phyloP scores from a whole-genome alignment of 2,888 invertebrate species.

The Quadroppia sp. region DNA sequence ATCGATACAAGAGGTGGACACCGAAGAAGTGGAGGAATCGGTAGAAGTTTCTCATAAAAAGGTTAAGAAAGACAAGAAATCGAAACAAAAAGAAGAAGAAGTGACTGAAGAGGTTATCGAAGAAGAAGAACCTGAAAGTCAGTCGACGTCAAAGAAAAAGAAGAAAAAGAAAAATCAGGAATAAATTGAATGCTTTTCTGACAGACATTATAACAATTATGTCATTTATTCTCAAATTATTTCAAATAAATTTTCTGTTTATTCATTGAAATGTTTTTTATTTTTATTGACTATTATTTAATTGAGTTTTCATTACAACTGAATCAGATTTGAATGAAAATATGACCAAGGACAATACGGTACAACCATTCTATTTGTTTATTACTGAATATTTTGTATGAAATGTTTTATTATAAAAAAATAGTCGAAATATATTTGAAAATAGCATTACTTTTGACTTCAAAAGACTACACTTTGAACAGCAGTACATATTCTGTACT shows the following conservation, averaged over 20 bases:
- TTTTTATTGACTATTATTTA: too few species aligned
- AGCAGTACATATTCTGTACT: too few species aligned
- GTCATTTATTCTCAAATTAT: not conserved
- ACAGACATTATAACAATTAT: not conserved
- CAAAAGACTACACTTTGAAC: too few species aligned
- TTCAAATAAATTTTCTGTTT: not conserved
- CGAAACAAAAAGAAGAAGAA: slow-evolving; percentile 44
- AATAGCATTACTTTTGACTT: too few species aligned
- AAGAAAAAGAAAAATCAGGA: not conserved
- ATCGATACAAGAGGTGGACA: not conserved
- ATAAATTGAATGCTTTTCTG: not conserved
- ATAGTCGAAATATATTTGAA: too few species aligned
- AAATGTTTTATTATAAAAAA: too few species aligned
- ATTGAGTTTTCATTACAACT: too few species aligned
- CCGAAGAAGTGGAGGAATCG: slow-evolving; percentile 3
- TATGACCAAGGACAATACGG: too few species aligned
- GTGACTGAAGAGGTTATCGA: slow-evolving; percentile 6
- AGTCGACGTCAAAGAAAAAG: not conserved
- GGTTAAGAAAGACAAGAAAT: slow-evolving; percentile 46
- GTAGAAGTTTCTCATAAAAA: not conserved
- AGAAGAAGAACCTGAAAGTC: slow-evolving; percentile 14
- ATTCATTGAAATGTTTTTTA: not conserved
- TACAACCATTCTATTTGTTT: too few species aligned
- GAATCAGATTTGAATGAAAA: too few species aligned
- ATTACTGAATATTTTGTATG: too few species aligned